Conservation (phyloP, 1,140 invertebrate species). For the Trinorchestia longiramus region DNA sequence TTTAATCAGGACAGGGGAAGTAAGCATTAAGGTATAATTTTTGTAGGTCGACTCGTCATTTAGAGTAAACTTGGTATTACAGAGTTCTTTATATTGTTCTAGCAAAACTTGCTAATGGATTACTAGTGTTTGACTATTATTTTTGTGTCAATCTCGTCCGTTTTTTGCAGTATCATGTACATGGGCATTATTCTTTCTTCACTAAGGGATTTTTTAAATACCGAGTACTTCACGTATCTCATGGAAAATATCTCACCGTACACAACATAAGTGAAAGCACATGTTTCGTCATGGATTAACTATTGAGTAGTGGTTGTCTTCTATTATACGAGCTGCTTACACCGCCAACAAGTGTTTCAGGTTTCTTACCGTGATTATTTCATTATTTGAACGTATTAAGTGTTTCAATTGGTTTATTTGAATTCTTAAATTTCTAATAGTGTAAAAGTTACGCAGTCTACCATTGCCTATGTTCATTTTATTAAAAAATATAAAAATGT, state of each 20-base stretch:
- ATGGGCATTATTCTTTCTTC: not conserved
- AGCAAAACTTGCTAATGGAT: not conserved
- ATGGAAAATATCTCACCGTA: not conserved
- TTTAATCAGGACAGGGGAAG: not conserved
- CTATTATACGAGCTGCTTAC: not conserved
- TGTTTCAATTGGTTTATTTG: not conserved
- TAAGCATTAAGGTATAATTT: not conserved
- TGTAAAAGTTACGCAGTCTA: not conserved
- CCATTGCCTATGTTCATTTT: not conserved
- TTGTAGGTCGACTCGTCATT: not conserved
- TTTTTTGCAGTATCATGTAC: not conserved
- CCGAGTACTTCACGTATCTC: not conserved
- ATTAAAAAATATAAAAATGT: not conserved
- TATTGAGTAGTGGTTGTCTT: not conserved
- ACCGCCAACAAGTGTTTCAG: not conserved
- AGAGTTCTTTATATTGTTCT: not conserved
- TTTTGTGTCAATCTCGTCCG: not conserved
- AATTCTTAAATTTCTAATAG: not conserved
- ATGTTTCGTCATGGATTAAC: not conserved
- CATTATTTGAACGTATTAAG: not conserved
- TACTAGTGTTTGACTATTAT: not conserved
- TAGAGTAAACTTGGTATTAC: not conserved
- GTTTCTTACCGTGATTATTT: not conserved
- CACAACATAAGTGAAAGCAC: not conserved
- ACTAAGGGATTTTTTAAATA: not conserved